Percentiles rank a stretch among this genome's conserved stretches.
phyloP scores from a whole-genome alignment of 2,113 vertebrate species.

The Eolophus roseicapilla region DNA sequence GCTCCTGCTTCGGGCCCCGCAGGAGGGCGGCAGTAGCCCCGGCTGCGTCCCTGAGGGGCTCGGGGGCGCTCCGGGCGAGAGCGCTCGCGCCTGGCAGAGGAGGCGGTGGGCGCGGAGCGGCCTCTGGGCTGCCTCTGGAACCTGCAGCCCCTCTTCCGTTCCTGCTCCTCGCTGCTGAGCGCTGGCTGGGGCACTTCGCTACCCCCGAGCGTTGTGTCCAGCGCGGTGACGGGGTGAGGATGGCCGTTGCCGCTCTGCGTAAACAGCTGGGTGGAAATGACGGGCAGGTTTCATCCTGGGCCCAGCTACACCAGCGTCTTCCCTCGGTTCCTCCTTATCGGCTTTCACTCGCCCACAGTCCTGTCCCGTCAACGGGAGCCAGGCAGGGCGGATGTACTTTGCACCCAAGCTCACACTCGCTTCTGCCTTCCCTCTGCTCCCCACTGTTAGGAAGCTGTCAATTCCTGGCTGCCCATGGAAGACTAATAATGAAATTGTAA shows the following conservation, averaged over 20 bases:
- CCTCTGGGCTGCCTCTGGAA: background rate
- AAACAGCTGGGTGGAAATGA: fast-evolving
- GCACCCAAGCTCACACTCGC: no score
- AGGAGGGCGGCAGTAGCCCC: background rate
- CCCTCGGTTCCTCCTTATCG: fast-evolving
- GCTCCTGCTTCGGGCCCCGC: background rate
- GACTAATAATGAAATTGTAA: no score
- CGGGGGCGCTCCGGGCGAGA: background rate
- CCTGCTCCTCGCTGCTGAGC: background rate
- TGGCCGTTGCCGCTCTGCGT: fast-evolving
- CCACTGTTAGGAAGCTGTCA: fast-evolving
- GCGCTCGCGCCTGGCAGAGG: background rate
- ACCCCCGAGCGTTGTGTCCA: fast-evolving
- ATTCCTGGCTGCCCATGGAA: fast-evolving
- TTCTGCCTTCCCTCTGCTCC: background rate
- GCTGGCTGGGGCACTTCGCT: background rate
- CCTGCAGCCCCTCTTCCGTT: background rate
- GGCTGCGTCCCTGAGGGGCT: background rate
- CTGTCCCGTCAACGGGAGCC: background rate
- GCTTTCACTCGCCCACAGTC: fast-evolving
- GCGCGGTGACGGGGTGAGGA: fast-evolving
- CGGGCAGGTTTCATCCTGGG: fast-evolving
- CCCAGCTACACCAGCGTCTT: fast-evolving
- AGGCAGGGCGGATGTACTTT: background rate
- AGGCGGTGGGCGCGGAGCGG: background rate